Conservation (phyloP, 2,888 invertebrate genomes). For the Tiphia femorata region DNA sequence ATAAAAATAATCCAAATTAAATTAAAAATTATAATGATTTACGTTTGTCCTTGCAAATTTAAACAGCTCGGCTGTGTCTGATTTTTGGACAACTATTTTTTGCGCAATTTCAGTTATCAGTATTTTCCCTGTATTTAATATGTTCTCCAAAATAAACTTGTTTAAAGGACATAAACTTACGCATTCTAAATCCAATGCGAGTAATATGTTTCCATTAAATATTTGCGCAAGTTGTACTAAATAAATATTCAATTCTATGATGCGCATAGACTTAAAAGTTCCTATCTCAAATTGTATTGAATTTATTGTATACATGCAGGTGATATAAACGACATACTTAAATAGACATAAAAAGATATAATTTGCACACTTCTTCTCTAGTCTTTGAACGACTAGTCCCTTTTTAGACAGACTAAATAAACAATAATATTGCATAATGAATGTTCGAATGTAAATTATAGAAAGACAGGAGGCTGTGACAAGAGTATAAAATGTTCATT, state of each 20-base stretch:
- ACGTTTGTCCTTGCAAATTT: no score
- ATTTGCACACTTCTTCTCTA: not conserved
- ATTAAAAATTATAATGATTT: slow-evolving; percentile 17
- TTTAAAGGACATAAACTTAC: no score
- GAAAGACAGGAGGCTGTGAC: slow-evolving; percentile 40
- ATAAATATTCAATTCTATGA: no score
- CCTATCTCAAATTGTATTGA: not conserved
- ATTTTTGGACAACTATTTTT: no score
- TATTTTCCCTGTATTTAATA: no score
- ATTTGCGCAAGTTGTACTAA: slow-evolving; percentile 7
- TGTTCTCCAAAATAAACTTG: no score
- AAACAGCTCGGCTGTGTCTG: no score
- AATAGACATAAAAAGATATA: not conserved
- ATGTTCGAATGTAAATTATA: not conserved
- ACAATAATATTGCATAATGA: not conserved
- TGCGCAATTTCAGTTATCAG: no score
- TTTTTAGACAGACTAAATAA: not conserved
- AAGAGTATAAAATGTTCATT: slow-evolving; percentile 32
- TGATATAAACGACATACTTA: not conserved
- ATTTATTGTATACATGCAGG: not conserved
- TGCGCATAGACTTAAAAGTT: no score
- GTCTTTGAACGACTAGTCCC: not conserved
- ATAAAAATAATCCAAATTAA: no score
- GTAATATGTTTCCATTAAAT: slow-evolving; percentile 9
- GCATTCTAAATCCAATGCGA: no score